Evolutionary conservation across 2,797 vertebrate genomes (phyloP), one percentile per base, ranked within the genome.

Genomic region (Arnoldichthys spilopterus): DNA sequence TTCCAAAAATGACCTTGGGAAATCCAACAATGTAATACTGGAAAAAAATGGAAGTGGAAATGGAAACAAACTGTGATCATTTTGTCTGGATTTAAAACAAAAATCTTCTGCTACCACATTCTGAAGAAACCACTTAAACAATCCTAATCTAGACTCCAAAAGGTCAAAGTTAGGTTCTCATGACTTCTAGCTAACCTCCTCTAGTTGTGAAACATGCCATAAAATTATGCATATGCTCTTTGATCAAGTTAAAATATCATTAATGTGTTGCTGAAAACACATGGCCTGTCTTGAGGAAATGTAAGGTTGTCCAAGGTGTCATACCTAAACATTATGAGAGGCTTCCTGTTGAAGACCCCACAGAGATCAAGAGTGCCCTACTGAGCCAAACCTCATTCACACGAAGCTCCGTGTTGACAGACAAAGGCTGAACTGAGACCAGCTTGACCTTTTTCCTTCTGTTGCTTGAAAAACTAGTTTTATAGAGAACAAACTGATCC

Each of bases 211-310:
- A 85, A 43, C 1, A 16, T 6, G 1, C 78, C 79, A 72, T 72
- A 78, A 84, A 80, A 30, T 30, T 24, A 82, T 78, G 69, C 70
- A 53, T 47, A 56, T 51, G 37, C 53, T 59, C 82, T 86, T 84
- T 86, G 84, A 84, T 82, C 70, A 70, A 59, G 61, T 78, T 84
- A 85, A 84, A 84, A 76, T 79, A 83, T 84, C 84, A 80, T 85
- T 80, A 84, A 80, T 83, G 84, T 70, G 82, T 85, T 72, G 70
- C 71, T 76, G 74, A 28, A 76, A 78, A 86, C 84, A 86, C 82
- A 74, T 78, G 82, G 77, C 66, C 20, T 61, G 70, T 56, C 66
- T 72, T 40, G 82, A 85, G 84, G 82, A 86, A 84, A 64, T 61
- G 77, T 80, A 59, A 69, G 53, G 56, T 69, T 54, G 34, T 34